These are phyloP conservation scores for Acromyrmex heyeri DNA, from an alignment of 1,140 invertebrate genomes.

Conservation along the genomic window DNA sequence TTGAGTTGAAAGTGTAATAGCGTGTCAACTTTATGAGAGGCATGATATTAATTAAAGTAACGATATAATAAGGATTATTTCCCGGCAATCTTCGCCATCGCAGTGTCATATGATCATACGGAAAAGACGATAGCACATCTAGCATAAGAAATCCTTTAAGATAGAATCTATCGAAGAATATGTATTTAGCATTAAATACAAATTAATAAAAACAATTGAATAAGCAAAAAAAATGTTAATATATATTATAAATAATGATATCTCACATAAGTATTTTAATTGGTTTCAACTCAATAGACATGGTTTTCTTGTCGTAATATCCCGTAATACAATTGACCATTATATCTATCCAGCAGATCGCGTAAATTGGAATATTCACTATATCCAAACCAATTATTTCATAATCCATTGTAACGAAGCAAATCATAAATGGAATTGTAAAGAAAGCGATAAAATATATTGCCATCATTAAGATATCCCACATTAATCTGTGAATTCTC, in stretches of 20 bases:
- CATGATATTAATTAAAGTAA: slow-evolving; percentile 80
- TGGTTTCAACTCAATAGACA: slow-evolving; percentile 75
- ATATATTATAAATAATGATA: background rate
- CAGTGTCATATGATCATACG: slow-evolving; percentile 82
- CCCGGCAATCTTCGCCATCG: slow-evolving; percentile 79
- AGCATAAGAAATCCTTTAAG: slow-evolving; percentile 75
- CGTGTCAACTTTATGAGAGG: slow-evolving; percentile 81
- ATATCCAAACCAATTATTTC: slow-evolving; percentile 74
- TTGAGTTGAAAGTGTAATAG: slow-evolving; percentile 76
- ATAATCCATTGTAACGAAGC: slow-evolving; percentile 80
- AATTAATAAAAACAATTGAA: background rate
- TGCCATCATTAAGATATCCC: slow-evolving; percentile 80
- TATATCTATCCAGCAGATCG: slow-evolving; percentile 83
- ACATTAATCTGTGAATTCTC: slow-evolving; percentile 78
- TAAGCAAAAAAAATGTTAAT: background rate
- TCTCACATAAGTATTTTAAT: slow-evolving; percentile 78
- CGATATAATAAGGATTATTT: slow-evolving; percentile 59
- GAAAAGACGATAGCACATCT: slow-evolving; percentile 81
- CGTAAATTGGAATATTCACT: slow-evolving; percentile 79
- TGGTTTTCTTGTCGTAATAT: slow-evolving; percentile 69
- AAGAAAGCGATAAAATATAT: slow-evolving; percentile 78
- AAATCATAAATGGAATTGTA: slow-evolving; percentile 81
- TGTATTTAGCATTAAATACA: background rate
- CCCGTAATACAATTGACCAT: slow-evolving; percentile 79
- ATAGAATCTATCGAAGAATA: slow-evolving; percentile 75